Evolutionary conservation across 2,888 invertebrate genomes (phyloP).

Genomic region (Cerceris ruficornis): DNA sequence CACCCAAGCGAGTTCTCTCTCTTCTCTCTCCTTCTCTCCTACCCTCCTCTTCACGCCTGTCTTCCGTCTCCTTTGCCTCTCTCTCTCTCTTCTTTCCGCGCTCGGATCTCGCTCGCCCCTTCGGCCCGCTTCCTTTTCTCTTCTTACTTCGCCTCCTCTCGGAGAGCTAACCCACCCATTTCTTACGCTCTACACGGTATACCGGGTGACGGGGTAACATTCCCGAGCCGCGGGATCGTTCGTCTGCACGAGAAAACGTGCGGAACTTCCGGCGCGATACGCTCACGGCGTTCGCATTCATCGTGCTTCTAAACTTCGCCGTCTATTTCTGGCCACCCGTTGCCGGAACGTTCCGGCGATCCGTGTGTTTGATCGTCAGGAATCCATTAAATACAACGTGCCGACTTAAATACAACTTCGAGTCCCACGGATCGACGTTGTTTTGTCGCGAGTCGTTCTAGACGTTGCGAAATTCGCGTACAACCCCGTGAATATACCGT

Average conservation of each 20-base stretch:
- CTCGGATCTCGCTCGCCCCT: conserved; percentile 25
- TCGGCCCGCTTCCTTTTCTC: conserved; percentile 66
- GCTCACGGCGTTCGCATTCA: background rate
- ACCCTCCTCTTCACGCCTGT: conserved; percentile 50
- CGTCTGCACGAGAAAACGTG: background rate
- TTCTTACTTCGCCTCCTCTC: conserved; percentile 73
- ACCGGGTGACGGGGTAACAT: conserved; percentile 66
- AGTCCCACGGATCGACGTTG: too few species aligned
- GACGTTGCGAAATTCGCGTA: too few species aligned
- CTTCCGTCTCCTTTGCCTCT: conserved; percentile 48
- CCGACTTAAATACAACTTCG: too few species aligned
- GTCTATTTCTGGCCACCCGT: background rate
- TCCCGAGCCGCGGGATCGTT: conserved; percentile 13
- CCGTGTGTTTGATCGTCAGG: too few species aligned
- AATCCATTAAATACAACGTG: too few species aligned
- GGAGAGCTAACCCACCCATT: conserved; percentile 76
- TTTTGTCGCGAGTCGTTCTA: too few species aligned
- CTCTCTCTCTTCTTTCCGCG: conserved; percentile 52
- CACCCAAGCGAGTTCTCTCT: conserved; percentile 72
- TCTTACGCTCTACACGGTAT: conserved; percentile 74
- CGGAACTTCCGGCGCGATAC: conserved; percentile 34
- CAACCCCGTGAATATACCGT: too few species aligned
- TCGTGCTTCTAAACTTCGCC: background rate
- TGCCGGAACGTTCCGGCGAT: too few species aligned
- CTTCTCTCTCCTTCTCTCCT: conserved; percentile 57